phyloP scores from a whole-genome alignment of 2,113 vertebrate species.

The Coracopsis vasa region DNA sequence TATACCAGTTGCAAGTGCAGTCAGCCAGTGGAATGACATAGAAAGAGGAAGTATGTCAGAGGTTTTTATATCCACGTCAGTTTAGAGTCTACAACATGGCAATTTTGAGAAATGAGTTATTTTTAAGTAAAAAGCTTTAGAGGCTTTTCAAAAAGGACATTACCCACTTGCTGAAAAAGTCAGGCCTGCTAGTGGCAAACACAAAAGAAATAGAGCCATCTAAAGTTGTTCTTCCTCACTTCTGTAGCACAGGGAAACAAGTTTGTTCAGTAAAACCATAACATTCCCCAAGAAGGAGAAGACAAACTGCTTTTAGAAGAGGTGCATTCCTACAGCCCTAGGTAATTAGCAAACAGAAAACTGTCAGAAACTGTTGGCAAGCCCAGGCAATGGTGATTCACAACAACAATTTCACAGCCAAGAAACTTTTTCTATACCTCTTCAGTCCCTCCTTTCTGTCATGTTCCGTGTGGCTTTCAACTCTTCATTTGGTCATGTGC shows the following conservation, averaged over 20 bases:
- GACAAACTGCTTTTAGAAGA: neutral
- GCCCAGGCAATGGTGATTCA: constrained; percentile 7
- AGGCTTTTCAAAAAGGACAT: neutral
- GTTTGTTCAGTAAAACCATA: neutral
- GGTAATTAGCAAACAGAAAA: constrained; percentile 39
- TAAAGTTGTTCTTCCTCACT: neutral
- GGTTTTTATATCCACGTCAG: neutral
- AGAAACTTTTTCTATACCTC: neutral
- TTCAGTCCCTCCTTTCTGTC: neutral
- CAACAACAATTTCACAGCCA: neutral
- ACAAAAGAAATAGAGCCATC: neutral
- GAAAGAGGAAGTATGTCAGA: neutral
- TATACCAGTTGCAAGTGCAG: neutral
- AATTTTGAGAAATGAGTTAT: neutral
- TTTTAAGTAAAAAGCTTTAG: neutral
- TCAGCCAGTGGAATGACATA: neutral
- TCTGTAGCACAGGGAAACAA: neutral
- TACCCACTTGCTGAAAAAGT: neutral
- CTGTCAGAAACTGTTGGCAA: constrained; percentile 2
- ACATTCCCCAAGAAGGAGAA: neutral
- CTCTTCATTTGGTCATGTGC: neutral
- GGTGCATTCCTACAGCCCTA: constrained; percentile 9
- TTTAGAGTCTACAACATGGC: neutral
- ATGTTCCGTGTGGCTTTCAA: neutral
- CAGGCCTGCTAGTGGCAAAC: neutral